phyloP scores from a whole-genome alignment of 30 jellyfish, hydroid and myxozoan species.

The Sanderia malayensis region DNA sequence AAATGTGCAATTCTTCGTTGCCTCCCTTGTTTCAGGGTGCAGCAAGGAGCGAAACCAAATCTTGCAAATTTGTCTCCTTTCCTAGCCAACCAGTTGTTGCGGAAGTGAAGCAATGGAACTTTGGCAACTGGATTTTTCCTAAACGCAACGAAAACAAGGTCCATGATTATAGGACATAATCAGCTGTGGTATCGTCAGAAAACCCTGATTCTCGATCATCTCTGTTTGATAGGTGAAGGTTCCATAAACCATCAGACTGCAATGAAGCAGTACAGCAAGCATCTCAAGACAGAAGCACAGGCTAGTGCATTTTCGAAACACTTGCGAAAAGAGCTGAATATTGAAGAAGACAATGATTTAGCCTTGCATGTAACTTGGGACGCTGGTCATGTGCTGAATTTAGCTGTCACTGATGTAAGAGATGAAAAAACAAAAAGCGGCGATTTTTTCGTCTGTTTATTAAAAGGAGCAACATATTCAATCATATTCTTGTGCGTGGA shows the following conservation, averaged over 20 bases:
- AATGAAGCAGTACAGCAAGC: not conserved
- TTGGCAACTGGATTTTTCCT: not conserved
- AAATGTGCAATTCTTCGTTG: too few species aligned
- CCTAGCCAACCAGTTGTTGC: not conserved
- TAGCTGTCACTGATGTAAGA: constrained; percentile 16
- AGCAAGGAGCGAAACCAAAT: too few species aligned
- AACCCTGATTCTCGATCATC: not conserved
- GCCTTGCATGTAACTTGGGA: constrained; percentile 31
- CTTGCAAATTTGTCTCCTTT: too few species aligned
- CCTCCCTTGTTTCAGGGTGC: too few species aligned
- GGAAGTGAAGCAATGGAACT: not conserved
- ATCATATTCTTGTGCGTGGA: constrained; percentile 8
- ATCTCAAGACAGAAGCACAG: not conserved
- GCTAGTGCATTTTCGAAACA: not conserved
- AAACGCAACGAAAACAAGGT: not conserved
- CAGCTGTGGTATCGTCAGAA: not conserved
- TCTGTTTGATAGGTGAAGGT: not conserved
- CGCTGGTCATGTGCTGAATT: constrained; percentile 16
- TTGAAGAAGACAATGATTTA: not conserved
- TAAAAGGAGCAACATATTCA: constrained; percentile 22
- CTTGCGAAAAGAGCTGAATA: not conserved
- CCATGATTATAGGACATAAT: not conserved
- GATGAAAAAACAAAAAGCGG: constrained; percentile 11
- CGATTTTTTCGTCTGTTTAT: constrained; percentile 1
- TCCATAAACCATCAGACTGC: not conserved